Evolutionary conservation across 2,113 vertebrate species (phyloP).

Genomic region (Corythornis vintsioides): DNA sequence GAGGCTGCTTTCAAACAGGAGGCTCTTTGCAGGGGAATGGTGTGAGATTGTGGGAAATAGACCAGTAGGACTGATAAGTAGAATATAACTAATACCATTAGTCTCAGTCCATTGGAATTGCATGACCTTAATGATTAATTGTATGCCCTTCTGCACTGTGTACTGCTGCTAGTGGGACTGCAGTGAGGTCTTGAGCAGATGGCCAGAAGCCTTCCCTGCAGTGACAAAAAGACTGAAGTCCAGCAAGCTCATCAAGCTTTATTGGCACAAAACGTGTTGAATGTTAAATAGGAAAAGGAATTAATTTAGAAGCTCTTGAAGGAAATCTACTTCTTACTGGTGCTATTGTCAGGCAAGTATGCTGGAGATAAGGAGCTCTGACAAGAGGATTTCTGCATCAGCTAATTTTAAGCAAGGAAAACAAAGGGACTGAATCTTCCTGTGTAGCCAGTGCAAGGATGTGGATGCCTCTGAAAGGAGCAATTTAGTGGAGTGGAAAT

Average conservation of each 20-base stretch:
- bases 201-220: not conserved
- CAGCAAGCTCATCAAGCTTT: not conserved
- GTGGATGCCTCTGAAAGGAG: not conserved
- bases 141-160: not conserved
- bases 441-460: fast-evolving
- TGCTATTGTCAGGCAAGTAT: not conserved
- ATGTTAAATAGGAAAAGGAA: not conserved
- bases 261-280: not conserved
- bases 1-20: not conserved
- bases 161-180: not conserved
- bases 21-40: not conserved
- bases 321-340: not conserved
- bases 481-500: not conserved
- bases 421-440: not conserved
- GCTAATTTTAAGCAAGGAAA: not conserved
- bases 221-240: not conserved
- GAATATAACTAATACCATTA: not conserved
- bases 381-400: not conserved
- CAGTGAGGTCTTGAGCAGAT: not conserved
- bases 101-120: not conserved
- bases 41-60: not conserved
- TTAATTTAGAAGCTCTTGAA: not conserved
- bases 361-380: not conserved
- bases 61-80: not conserved
- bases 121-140: not conserved